A percentile compares a stretch with the other conserved stretches of the same genome.
Conservation (phyloP, 1,140 invertebrate genomes). For the Papilio glaucus region DNA sequence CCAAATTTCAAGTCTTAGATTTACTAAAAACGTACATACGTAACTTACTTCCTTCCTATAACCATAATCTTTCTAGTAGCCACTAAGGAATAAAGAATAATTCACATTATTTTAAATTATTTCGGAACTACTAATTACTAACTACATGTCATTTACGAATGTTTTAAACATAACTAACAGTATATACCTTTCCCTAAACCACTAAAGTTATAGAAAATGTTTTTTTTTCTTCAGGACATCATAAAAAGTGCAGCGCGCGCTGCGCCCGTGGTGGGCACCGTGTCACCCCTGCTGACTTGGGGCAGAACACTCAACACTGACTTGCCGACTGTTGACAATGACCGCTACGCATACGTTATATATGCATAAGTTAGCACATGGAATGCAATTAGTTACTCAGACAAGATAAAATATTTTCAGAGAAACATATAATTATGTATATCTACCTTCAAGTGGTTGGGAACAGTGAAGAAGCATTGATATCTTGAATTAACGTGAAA, state of each 20-base stretch:
- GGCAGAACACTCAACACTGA: constrained; percentile 78
- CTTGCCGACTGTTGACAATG: constrained; percentile 57
- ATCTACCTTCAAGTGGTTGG: not conserved
- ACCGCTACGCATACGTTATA: constrained; percentile 71
- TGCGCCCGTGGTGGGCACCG: constrained; percentile 78
- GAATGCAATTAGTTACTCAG: not conserved
- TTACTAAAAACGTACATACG: too few species aligned
- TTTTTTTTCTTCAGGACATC: constrained; percentile 51
- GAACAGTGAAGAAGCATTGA: not conserved
- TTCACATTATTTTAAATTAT: too few species aligned
- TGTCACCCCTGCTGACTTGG: constrained; percentile 77
- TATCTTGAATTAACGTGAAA: not conserved
- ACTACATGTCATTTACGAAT: not conserved
- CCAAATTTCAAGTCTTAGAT: too few species aligned
- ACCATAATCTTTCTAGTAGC: too few species aligned
- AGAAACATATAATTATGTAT: not conserved
- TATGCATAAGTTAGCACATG: constrained; percentile 43
- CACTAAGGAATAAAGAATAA: too few species aligned
- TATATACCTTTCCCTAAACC: not conserved
- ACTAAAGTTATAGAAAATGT: constrained; percentile 20
- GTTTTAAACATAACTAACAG: not conserved
- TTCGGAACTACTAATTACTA: not conserved
- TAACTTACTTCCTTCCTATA: too few species aligned
- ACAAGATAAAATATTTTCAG: not conserved
- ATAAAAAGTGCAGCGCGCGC: constrained; percentile 75